phyloP scores from a whole-genome alignment of 2,888 invertebrate species.

The Tubiluchus corallicola region DNA sequence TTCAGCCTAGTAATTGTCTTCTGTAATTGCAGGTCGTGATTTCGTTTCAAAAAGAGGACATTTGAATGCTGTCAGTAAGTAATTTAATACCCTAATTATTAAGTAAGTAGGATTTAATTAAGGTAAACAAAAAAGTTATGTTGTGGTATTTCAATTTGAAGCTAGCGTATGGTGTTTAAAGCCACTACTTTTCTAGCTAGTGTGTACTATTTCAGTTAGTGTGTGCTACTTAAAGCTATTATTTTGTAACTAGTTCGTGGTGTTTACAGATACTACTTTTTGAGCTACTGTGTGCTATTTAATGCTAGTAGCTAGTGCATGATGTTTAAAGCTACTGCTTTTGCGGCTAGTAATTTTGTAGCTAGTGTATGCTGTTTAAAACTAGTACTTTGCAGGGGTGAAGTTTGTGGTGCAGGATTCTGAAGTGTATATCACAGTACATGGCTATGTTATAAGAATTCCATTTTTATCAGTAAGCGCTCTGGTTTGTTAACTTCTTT shows the following conservation, averaged over 20 bases:
- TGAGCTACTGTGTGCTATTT: too few relatives aligned
- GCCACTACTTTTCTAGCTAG: too few relatives aligned
- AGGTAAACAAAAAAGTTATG: too few relatives aligned
- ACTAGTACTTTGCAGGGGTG: not conserved
- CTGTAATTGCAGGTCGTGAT: not conserved
- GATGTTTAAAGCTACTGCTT: too few relatives aligned
- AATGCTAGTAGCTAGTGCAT: too few relatives aligned
- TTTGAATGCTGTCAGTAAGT: constrained; percentile 1
- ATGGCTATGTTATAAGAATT: not conserved
- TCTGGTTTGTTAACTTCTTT: not conserved
- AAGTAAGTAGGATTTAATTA: too few relatives aligned
- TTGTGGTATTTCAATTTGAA: too few relatives aligned
- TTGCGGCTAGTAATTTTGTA: too few relatives aligned
- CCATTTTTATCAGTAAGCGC: not conserved
- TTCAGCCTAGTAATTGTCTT: too few relatives aligned
- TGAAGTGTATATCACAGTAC: not conserved
- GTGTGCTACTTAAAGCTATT: too few relatives aligned
- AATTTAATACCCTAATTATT: not conserved
- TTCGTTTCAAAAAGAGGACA: not conserved
- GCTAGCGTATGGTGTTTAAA: too few relatives aligned
- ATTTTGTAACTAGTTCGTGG: not conserved
- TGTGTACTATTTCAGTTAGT: too few relatives aligned
- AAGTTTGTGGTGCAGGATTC: not conserved
- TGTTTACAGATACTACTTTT: not conserved
- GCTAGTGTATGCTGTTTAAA: not conserved